Evolutionary conservation across 2,113 vertebrate genomes (phyloP).

Genomic region (Campylomormyrus tamandua): DNA sequence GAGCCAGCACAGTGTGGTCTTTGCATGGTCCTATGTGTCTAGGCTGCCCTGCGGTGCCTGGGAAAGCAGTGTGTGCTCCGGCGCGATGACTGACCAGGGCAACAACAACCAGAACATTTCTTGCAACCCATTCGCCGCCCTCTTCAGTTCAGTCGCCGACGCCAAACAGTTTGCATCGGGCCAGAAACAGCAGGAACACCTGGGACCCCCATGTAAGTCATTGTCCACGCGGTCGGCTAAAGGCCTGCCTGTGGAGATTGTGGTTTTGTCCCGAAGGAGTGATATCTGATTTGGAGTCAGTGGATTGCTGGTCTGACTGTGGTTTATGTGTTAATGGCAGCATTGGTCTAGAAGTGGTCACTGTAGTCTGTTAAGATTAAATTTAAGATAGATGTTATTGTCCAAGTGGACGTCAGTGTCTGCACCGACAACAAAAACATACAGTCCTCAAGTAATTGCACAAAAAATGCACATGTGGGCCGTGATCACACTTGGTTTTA

Average conservation of each 20-base stretch:
- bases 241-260: not conserved
- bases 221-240: not conserved
- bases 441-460: not conserved
- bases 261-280: not conserved
- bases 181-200: conserved; percentile 70
- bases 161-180: conserved; percentile 88
- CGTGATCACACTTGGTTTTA: not conserved
- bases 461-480: not conserved
- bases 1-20: not conserved
- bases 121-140: conserved; percentile 91
- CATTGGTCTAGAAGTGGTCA: not conserved
- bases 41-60: conserved; percentile 41
- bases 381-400: not conserved
- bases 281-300: not conserved
- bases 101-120: conserved; percentile 97
- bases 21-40: not conserved
- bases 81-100: conserved; percentile 96
- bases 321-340: not conserved
- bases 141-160: conserved; percentile 91
- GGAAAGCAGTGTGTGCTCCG: conserved; percentile 70
- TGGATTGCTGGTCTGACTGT: not conserved
- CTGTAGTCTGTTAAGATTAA: not conserved
- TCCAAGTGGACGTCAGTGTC: not conserved
- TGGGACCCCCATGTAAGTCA: conserved; percentile 67
- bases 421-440: not conserved